These are phyloP conservation scores for Oscheius sp. DNA, from an alignment of 2,888 invertebrate genomes.

Conservation along the genomic window DNA sequence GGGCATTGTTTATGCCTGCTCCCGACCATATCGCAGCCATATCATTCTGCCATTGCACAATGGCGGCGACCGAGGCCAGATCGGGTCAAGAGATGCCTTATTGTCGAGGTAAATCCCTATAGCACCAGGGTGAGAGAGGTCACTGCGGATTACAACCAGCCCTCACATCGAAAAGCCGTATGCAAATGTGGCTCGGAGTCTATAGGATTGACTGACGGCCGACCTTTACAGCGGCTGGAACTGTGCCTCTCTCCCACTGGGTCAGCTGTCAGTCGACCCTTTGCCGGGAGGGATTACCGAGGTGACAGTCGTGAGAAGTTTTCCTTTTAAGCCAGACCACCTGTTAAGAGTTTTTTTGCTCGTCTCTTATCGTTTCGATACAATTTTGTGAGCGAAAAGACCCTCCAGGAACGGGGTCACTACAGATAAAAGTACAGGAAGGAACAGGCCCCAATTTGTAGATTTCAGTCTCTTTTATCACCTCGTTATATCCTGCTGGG, in stretches of 20 bases:
- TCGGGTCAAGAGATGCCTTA: constrained; percentile 38
- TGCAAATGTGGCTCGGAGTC: constrained; percentile 17
- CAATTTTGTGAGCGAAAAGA: constrained; percentile 17
- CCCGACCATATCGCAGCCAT: constrained; percentile 9
- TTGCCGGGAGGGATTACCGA: neutral
- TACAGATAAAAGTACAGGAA: constrained; percentile 4
- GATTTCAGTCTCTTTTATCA: neutral
- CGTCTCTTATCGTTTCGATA: constrained; percentile 10
- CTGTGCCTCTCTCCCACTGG: neutral
- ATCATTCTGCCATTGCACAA: constrained; percentile 33
- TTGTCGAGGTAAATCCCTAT: constrained; percentile 21
- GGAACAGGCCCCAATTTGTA: constrained; percentile 1
- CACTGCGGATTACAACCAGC: constrained; percentile 22
- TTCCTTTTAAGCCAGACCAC: neutral
- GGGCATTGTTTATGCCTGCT: constrained; percentile 15
- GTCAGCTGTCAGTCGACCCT: constrained; percentile 17
- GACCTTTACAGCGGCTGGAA: constrained; percentile 33
- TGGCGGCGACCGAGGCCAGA: constrained; percentile 22
- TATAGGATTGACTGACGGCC: constrained; percentile 15
- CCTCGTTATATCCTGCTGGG: neutral
- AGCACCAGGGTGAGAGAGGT: constrained; percentile 20
- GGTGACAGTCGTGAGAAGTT: constrained; percentile 25
- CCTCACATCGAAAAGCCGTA: neutral
- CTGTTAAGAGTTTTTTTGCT: constrained; percentile 7
- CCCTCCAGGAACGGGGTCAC: constrained; percentile 23